A percentile compares a stretch with the other conserved stretches of the same genome.
These are phyloP conservation scores for Platyura marginata DNA, from an alignment of 1,140 invertebrate genomes.

Conservation along the genomic window DNA sequence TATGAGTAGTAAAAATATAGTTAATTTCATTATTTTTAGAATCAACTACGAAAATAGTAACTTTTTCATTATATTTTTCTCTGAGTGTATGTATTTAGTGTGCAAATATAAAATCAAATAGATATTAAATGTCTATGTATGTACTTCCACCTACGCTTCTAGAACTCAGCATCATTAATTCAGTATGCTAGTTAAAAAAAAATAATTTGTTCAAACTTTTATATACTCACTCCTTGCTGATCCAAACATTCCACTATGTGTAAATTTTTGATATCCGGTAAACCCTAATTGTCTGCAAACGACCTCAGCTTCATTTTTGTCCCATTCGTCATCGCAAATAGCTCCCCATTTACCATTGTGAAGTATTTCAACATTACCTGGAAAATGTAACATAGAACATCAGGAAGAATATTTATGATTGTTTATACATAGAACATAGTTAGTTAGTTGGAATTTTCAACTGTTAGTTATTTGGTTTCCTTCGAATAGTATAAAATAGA, in stretches of 20 bases:
- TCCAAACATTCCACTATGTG: conserved; percentile 57
- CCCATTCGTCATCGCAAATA: conserved; percentile 88
- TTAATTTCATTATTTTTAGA: too few relatives aligned
- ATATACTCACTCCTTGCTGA: conserved; percentile 43
- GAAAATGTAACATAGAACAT: conserved; percentile 8
- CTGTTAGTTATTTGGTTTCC: background rate
- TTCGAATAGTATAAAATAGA: background rate
- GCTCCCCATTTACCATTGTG: conserved; percentile 73
- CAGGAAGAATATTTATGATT: too few relatives aligned
- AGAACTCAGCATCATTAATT: too few relatives aligned
- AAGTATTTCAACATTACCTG: conserved; percentile 77
- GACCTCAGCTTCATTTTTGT: conserved; percentile 56
- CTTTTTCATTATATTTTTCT: too few relatives aligned
- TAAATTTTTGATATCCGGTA: conserved; percentile 34
- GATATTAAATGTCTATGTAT: background rate
- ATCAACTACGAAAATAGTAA: too few relatives aligned
- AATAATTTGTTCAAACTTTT: too few relatives aligned
- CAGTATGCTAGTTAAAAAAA: too few relatives aligned
- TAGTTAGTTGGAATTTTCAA: background rate
- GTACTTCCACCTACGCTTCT: too few relatives aligned
- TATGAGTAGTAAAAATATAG: too few relatives aligned
- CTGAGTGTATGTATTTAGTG: too few relatives aligned
- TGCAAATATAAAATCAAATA: background rate
- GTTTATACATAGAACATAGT: background rate
- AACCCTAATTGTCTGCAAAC: conserved; percentile 67